Evolutionary conservation across 2,888 invertebrate genomes (phyloP).

Genomic region (Melanophora roralis): DNA sequence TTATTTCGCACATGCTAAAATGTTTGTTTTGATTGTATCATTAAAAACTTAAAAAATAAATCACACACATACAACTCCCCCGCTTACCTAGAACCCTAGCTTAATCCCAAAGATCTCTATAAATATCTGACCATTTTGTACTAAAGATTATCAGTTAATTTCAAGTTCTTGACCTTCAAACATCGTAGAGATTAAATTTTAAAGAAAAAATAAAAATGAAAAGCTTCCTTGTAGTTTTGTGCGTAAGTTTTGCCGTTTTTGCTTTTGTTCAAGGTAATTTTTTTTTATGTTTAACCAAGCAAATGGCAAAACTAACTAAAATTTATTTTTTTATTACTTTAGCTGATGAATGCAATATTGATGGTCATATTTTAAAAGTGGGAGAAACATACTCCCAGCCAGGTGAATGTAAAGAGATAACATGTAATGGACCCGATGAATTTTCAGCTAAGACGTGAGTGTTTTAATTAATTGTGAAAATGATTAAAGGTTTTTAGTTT

Average conservation of each 20-base stretch:
- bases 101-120: conserved; percentile 11
- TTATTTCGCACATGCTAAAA: no score
- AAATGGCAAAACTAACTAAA: no score
- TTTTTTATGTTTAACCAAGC: neutral
- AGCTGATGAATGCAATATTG: conserved; percentile 29
- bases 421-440: conserved; percentile 51
- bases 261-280: conserved; percentile 19
- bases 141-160: conserved; percentile 29
- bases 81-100: neutral
- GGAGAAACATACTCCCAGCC: conserved; percentile 53
- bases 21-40: no score
- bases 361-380: conserved; percentile 5
- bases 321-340: neutral
- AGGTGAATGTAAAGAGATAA: conserved; percentile 54
- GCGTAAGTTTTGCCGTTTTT: conserved; percentile 18
- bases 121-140: neutral
- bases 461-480: neutral
- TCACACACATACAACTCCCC: neutral
- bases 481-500: no score
- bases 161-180: neutral
- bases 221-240: conserved; percentile 11
- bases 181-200: neutral
- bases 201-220: conserved; percentile 32
- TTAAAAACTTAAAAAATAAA: neutral
- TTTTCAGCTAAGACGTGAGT: conserved; percentile 62